Base-by-base conservation (phyloP, 2,888 invertebrate species). In the Dicyrtomina minuta region DNA sequence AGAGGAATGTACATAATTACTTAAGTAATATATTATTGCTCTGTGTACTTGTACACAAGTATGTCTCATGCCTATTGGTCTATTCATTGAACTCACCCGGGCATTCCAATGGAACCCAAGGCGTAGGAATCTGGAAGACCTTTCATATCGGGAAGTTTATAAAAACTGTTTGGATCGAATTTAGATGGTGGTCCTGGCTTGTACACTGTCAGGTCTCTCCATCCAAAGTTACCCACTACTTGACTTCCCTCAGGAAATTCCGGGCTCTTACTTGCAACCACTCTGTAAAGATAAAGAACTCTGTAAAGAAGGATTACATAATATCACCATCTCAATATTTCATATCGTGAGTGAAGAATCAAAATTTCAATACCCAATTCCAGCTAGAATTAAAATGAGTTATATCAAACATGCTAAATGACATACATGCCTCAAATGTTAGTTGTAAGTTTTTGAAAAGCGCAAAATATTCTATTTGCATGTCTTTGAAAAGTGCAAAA, bases 231-330 rank as follows among this genome's bases (percentile, higher is more conserved):
- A 2, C 86, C 88, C 2, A 87, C 81, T 15, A 91, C 84, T 76
- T 86, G 84, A 78, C 84, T 85, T 1, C 89, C 90, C 22, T 87
- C 86, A 0, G 88, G 88, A 80, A 83, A 90, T 6, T 86, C 83
- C 13, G 84, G 78, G 81, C 89, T 86, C 74, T 87, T 88, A 74
- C 89, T 90, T 65, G 87, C 87, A 65, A 88, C 83, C 41, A 91
- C 87, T 80, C 90, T 90, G 24, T 77, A 88, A 85, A n/a, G n/a
- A n/a, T n/a, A n/a, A n/a, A n/a, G n/a, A n/a, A n/a, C n/a, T n/a
- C n/a, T n/a, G n/a, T 70, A 85, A 88, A 2, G 87, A 81, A n/a
- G 15, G 90, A 83, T 76, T 86, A 83, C 78, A 84, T 85, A 1
- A 89, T 90, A 17, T 87, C 86, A 0, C 88, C 87, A 80, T 43